These are phyloP conservation scores for Phrynosoma blainvillii DNA, from an alignment of 2,113 vertebrate genomes.

Conservation along the genomic window DNA sequence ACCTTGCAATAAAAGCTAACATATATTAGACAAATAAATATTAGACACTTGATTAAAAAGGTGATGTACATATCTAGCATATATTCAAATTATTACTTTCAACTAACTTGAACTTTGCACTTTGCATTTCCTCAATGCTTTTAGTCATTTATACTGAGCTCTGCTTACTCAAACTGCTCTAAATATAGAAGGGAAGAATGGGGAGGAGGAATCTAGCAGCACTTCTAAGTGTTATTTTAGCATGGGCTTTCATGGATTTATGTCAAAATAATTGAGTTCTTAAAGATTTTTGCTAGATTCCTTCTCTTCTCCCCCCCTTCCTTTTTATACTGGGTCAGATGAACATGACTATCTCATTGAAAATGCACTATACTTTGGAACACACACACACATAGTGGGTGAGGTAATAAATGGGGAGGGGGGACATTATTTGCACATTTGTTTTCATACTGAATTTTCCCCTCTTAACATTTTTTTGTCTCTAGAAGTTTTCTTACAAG, in stretches of 20 bases:
- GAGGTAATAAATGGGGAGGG: background rate
- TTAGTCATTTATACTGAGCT: background rate
- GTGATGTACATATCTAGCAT: background rate
- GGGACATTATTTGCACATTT: background rate
- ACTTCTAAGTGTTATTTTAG: too few relatives aligned
- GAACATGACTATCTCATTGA: too few relatives aligned
- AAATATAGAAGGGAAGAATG: too few relatives aligned
- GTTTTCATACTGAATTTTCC: too few relatives aligned
- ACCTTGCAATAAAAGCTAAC: background rate
- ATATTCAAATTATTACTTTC: background rate
- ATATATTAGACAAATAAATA: background rate
- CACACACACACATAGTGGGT: background rate
- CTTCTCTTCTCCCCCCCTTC: too few relatives aligned
- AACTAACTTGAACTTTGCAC: background rate
- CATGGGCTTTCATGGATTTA: too few relatives aligned
- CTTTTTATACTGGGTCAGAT: too few relatives aligned
- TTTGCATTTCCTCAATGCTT: background rate
- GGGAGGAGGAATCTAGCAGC: too few relatives aligned
- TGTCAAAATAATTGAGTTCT: too few relatives aligned
- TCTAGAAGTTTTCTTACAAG: conserved; percentile 27
- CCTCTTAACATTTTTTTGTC: background rate
- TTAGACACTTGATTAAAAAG: background rate
- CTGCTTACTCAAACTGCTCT: background rate
- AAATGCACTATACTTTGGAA: background rate
- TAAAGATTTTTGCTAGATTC: too few relatives aligned